A percentile compares a stretch with the other conserved stretches of the same genome.
phyloP scores from a whole-genome alignment of 2,797 vertebrate species.

The Leucoraja ocellata region DNA sequence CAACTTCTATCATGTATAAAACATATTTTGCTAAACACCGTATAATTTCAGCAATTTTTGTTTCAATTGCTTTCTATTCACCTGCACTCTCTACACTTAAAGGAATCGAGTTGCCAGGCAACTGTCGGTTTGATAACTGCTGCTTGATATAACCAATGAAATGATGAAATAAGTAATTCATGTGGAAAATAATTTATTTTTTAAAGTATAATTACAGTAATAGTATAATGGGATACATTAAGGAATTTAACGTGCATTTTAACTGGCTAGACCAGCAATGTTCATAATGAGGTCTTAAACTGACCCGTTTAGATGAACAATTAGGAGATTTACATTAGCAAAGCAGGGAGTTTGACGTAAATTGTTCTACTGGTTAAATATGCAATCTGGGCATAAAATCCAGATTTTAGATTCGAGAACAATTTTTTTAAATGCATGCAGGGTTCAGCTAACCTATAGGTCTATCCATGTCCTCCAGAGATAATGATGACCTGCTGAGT shows the following conservation, averaged over 20 bases:
- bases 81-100: background rate
- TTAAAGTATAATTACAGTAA: background rate
- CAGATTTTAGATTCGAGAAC: background rate
- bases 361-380: background rate
- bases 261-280: background rate
- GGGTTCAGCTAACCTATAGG: no score
- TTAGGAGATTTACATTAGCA: slow-evolving; percentile 19
- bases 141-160: background rate
- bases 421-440: background rate
- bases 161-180: background rate
- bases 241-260: slow-evolving; percentile 24
- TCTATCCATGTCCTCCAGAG: no score
- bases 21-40: background rate
- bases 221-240: slow-evolving; percentile 14
- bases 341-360: background rate
- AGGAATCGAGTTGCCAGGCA: background rate
- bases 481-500: no score
- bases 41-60: background rate
- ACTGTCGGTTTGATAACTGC: background rate
- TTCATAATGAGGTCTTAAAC: slow-evolving; percentile 20
- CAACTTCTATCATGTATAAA: background rate
- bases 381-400: background rate
- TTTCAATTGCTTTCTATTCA: background rate
- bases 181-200: background rate
- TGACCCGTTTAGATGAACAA: slow-evolving; percentile 30